Evolutionary conservation across 2,113 vertebrate species (phyloP), one percentile per base, ranked within the genome.

Genomic region (Cochlearius cochlearius): DNA sequence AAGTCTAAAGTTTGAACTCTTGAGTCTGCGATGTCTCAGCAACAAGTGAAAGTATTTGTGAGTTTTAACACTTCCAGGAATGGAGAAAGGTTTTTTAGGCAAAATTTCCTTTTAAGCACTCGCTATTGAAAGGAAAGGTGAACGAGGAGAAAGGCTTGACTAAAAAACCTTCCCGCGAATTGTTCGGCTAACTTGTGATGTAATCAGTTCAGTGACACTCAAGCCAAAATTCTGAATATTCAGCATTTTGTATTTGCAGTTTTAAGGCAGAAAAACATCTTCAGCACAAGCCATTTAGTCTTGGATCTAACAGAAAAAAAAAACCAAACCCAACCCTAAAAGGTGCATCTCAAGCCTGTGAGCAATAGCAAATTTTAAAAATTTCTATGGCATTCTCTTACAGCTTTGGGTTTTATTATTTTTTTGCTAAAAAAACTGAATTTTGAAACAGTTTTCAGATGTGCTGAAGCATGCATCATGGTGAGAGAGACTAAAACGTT

Each of bases 221-320:
- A 81, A 77, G 52, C 17, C 56, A 84, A 74, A 67, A 64, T 60
- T 78, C 34, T 68, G 13, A 73, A 78, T 55, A 77, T 34, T 92
- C 56, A 75, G 25, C 43, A 68, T 76, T 93, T 67, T 81, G 52
- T 59, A 83, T 80, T 88, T 67, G 47, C 43, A 80, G 25, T 74
- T 88, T 94, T 96, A 96, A 95, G 92, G 92, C 94, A 96, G 92
- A 93, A 92, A 86, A 85, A 32, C 12, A 73, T 47, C 49, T 58
- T 93, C 71, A 59, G 41, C 83, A 52, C 45, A 88, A 80, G 29
- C 68, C 38, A 36, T 47, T 93, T 38, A 77, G 9, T 68, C 50
- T 50, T 55, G 21, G 47, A 69, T 58, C 36, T n/a, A 45, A 82
- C 11, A 49, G 18, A 38, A 81, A 15, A 85, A 23, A 14, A 23